phyloP scores from a whole-genome alignment of 1,140 invertebrate genomes.

The Drosophila equinoxialis region DNA sequence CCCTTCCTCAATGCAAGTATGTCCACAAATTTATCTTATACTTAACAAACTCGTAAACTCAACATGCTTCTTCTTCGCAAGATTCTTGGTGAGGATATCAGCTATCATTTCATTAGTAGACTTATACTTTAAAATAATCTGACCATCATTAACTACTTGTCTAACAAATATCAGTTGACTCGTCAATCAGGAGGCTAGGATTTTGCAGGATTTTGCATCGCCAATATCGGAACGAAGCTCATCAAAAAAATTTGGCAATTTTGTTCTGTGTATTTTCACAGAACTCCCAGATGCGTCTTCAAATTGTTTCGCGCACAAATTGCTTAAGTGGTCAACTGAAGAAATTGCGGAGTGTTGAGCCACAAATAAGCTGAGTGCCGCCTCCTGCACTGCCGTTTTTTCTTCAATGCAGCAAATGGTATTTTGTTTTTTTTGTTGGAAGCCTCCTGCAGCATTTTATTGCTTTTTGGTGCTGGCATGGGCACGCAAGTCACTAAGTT shows the following conservation, averaged over 20 bases:
- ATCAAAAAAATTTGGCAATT: conserved; percentile 9
- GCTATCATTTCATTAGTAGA: too few relatives aligned
- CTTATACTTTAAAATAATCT: too few relatives aligned
- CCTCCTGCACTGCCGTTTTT: conserved; percentile 13
- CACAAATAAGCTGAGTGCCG: neutral
- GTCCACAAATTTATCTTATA: too few relatives aligned
- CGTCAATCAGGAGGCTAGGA: conserved; percentile 14
- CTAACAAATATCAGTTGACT: conserved; percentile 20
- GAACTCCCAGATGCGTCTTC: conserved; percentile 3
- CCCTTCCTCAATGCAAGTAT: too few relatives aligned
- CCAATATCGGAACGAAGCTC: conserved; percentile 15
- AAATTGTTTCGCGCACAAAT: conserved; percentile 11
- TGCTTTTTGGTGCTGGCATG: conserved; percentile 2
- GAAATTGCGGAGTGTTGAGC: neutral
- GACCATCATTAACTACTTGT: too few relatives aligned
- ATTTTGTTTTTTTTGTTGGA: neutral
- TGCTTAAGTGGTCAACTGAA: neutral
- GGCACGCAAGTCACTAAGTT: neutral
- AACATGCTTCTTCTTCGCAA: too few relatives aligned
- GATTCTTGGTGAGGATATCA: too few relatives aligned
- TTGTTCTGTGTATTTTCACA: conserved; percentile 7
- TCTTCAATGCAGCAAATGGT: conserved; percentile 7
- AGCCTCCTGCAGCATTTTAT: neutral
- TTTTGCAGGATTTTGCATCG: conserved; percentile 17
- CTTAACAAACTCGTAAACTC: too few relatives aligned